These are phyloP conservation scores for Galemys pyrenaicus DNA, from an alignment of 2,113 vertebrate genomes.

Conservation along the genomic window DNA sequence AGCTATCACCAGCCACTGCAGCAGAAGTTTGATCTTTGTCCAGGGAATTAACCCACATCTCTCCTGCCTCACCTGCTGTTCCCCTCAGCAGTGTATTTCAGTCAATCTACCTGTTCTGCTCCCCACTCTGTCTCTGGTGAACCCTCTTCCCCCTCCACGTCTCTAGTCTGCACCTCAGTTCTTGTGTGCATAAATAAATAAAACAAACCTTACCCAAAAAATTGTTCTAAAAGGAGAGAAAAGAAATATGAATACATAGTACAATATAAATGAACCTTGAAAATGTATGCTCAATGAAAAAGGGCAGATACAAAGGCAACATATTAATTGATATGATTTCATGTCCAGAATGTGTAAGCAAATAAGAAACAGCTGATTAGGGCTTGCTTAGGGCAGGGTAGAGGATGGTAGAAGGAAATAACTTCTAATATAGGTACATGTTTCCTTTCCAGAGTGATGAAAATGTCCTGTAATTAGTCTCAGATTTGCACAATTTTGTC, in stretches of 20 bases:
- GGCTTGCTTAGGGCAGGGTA: neutral
- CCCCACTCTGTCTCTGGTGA: no score
- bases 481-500: neutral
- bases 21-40: no score
- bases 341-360: neutral
- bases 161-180: no score
- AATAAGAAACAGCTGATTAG: neutral
- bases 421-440: neutral
- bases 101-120: no score
- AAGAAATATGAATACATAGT: neutral
- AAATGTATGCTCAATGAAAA: neutral
- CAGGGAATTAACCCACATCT: no score
- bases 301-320: neutral
- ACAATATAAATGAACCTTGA: neutral
- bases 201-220: no score
- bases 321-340: neutral
- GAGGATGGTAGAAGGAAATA: neutral
- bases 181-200: no score
- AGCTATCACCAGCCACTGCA: no score
- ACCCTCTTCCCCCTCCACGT: no score
- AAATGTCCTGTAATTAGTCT: neutral
- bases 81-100: no score
- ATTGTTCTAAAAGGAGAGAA: no score
- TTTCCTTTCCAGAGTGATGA: neutral
- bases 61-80: no score